These are phyloP conservation scores for Palythoa grandiflora DNA, from an alignment of 92 coral and sea anemone species.

Conservation along the genomic window DNA sequence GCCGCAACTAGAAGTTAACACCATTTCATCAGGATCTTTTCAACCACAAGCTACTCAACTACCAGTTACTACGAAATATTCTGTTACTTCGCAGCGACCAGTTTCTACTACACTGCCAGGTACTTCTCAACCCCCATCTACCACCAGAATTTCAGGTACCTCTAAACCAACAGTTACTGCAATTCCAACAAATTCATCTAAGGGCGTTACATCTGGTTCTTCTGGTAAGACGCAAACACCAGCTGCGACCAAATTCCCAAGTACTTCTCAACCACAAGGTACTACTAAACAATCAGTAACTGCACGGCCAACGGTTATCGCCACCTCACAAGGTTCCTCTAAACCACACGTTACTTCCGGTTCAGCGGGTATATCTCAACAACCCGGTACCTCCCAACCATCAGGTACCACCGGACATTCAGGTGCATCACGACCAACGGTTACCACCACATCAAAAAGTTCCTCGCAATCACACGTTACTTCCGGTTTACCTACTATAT, in stretches of 20 bases:
- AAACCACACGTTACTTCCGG: background rate
- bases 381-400: background rate
- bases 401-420: background rate
- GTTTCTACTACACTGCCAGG: background rate
- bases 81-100: conserved; percentile 21
- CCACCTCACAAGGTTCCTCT: background rate
- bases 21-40: background rate
- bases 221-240: conserved; percentile 24
- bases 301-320: background rate
- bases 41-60: conserved; percentile 27
- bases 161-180: conserved; percentile 3
- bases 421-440: background rate
- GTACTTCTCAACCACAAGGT: conserved; percentile 18
- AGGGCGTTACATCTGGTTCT: background rate
- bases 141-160: conserved; percentile 20
- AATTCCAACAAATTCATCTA: background rate
- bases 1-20: conserved; percentile 1
- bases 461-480: background rate
- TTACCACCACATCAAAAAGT: background rate
- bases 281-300: background rate
- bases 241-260: background rate
- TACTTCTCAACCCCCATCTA: conserved; percentile 10
- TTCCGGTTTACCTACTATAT: background rate
- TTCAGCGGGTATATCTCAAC: background rate
- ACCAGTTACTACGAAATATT: background rate